Evolutionary conservation across 2,113 vertebrate genomes (phyloP).

Genomic region (Paedocypris sp.): DNA sequence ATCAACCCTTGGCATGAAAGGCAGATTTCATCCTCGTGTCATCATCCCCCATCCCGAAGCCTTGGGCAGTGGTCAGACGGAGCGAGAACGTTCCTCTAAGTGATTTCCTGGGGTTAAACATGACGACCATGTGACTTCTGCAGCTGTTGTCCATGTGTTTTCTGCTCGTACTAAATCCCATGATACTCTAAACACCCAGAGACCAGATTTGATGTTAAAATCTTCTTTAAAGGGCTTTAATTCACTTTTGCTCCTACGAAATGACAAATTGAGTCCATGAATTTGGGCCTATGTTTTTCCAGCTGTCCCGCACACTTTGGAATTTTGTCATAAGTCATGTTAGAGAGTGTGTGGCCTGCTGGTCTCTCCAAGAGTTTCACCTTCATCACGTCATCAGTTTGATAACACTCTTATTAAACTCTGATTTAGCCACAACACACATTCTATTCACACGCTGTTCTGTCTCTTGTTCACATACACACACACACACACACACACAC

Average conservation of each 20-base stretch:
- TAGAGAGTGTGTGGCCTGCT: background rate
- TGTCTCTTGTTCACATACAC: too few relatives aligned
- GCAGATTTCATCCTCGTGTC: constrained; percentile 7
- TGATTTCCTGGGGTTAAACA: constrained; percentile 23
- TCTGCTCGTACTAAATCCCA: background rate
- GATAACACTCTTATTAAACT: too few relatives aligned
- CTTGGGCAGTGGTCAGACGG: constrained; percentile 20
- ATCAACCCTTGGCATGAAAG: background rate
- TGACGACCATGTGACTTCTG: constrained; percentile 28
- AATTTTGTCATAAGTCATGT: background rate
- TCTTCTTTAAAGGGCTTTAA: constrained; percentile 20
- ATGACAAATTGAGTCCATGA: too few relatives aligned
- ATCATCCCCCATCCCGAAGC: background rate
- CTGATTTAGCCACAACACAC: too few relatives aligned
- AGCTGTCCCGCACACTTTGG: background rate
- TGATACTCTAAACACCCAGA: background rate
- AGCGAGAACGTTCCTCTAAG: constrained; percentile 15
- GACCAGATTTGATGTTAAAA: background rate
- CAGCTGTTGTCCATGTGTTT: constrained; percentile 20
- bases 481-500: too few relatives aligned
- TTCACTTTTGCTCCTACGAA: constrained; percentile 6
- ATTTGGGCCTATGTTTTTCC: constrained; percentile 23
- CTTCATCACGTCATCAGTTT: background rate
- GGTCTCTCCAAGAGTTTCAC: background rate
- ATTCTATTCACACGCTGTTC: too few relatives aligned